A percentile compares a stretch with the other conserved stretches of the same genome.
Evolutionary conservation across 2,113 vertebrate species (phyloP).

Genomic region (Fregetta grallaria): DNA sequence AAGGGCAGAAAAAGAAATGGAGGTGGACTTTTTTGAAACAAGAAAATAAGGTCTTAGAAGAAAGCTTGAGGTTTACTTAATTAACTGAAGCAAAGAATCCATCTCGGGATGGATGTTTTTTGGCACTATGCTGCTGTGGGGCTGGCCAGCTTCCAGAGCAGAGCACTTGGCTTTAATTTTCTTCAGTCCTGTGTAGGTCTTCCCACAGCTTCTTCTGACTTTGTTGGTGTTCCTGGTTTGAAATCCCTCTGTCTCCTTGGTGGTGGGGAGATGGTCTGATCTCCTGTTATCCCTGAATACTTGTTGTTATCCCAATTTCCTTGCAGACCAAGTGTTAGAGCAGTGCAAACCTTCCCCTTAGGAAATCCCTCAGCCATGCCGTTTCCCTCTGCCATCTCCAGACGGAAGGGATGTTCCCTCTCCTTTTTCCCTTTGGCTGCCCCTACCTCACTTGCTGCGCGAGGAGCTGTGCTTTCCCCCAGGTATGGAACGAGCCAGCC

Average conservation of each 20-base stretch:
- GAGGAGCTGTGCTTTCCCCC: background rate
- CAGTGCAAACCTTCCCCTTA: background rate
- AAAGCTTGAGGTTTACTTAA: background rate
- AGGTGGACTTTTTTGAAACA: background rate
- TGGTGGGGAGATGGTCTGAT: too few relatives aligned
- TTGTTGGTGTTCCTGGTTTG: background rate
- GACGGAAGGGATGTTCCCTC: background rate
- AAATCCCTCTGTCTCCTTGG: background rate
- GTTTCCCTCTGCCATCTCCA: background rate
- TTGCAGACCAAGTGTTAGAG: background rate
- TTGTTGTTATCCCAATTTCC: background rate
- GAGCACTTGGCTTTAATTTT: background rate
- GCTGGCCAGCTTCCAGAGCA: background rate
- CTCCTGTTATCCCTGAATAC: background rate
- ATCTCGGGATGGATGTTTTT: background rate
- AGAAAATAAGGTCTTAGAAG: background rate
- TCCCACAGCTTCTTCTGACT: background rate
- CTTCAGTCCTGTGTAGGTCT: background rate
- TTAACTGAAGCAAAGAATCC: background rate
- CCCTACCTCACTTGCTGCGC: background rate
- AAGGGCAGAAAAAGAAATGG: background rate
- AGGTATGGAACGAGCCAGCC: background rate
- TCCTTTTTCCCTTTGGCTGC: background rate
- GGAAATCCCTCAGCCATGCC: background rate
- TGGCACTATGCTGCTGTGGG: background rate